Evolutionary conservation across 2,113 vertebrate genomes (phyloP).

Genomic region (pig (Sus scrofa)): T2T-Sscrofa CM000830.6:1500501-1501000

Average conservation of each 20-base stretch:
- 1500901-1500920: neutral
- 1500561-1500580: slow-evolving; percentile 80
- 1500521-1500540: rapidly evolving
- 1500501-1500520: too few species aligned
- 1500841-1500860: neutral
- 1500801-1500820: neutral
- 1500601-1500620: slow-evolving; percentile 26
- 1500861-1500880: neutral
- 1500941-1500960: rapidly evolving
- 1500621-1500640: slow-evolving; percentile 70
- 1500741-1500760: neutral
- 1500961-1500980: too few species aligned
- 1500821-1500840: neutral
- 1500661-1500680: slow-evolving; percentile 75
- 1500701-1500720: rapidly evolving
- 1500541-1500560: neutral
- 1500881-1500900: neutral
- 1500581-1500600: neutral
- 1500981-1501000: too few species aligned
- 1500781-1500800: rapidly evolving
- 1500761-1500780: neutral
- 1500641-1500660: slow-evolving; percentile 79
- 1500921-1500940: rapidly evolving
- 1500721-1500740: slow-evolving; percentile 52
- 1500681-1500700: slow-evolving; percentile 79